Evolutionary conservation across 2,888 invertebrate species (phyloP), one percentile per base, ranked within the genome.

Genomic region (Ormyrus nitidulus): DNA sequence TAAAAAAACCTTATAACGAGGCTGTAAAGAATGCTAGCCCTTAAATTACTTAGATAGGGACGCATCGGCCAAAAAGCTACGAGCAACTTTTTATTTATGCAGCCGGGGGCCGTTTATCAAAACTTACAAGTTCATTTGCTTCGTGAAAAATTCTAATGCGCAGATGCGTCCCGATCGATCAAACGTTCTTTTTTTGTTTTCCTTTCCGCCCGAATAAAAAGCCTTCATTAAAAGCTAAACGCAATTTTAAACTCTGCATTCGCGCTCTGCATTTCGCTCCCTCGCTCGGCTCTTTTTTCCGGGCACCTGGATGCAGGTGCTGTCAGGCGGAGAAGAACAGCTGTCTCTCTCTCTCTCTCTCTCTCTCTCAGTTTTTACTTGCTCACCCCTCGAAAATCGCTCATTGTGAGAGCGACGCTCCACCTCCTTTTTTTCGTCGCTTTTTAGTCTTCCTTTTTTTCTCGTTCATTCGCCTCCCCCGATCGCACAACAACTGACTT

Each of bases 251-350:
- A 62, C 6, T 46, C 13, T 48, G 56, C 56, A 5, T 7, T 6
- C 3, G 2, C 51, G 13, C 9, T 62, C 3, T 48, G 44, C 34
- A 34, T 13, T 62, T 51, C 19, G 49, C 46, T 72, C 62, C 44
- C 53, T 34, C 49, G 13, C 7, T n/a, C 51, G 66, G 64, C 10
- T 46, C 9, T 70, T 11, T 53, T 74, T 56, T 74, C 49, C 59
- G 34, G 83, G 82, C 86, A 87, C 86, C 89, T 86, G 89, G 87
- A 86, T 84, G 85, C 89, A 89, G 89, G 88, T 89, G 88, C 84
- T 84, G 83, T 77, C 83, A 82, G 82, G 81, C 77, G 48, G 1
- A 54, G n/a, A 64, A 6, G 48, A 86, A 84, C 88, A 88, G 86
- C 88, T 88, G 89, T 86, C 86, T 79, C 77, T 82, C 82, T 80